These are phyloP conservation scores for Notocelia uddmanniana DNA, from an alignment of 2,888 invertebrate genomes.

Conservation along the genomic window DNA sequence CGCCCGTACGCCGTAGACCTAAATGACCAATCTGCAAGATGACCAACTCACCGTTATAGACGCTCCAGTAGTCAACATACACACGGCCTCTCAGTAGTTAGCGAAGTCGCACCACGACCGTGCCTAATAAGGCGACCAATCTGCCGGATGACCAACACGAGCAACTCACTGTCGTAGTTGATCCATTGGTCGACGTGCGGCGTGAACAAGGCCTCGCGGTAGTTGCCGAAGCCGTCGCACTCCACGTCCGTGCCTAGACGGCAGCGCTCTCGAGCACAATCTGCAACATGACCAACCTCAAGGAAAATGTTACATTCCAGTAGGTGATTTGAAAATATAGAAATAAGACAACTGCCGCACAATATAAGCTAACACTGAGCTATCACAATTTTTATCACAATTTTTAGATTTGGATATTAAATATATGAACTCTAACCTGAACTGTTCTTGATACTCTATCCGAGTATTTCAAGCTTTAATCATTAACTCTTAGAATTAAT, in stretches of 20 bases:
- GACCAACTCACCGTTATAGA: not conserved
- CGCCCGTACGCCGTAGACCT: not conserved
- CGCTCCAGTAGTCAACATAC: not conserved
- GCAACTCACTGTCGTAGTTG: not conserved
- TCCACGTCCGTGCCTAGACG: conserved; percentile 66
- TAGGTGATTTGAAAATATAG: too few species aligned
- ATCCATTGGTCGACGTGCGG: conserved; percentile 58
- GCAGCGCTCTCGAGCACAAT: conserved; percentile 79
- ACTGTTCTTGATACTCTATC: too few species aligned
- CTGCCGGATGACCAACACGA: not conserved
- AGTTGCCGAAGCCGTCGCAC: conserved; percentile 75
- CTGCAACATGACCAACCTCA: conserved; percentile 57
- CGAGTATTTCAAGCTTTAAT: too few species aligned
- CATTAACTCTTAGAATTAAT: too few species aligned
- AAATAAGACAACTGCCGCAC: too few species aligned
- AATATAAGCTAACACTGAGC: too few species aligned
- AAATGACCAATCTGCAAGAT: not conserved
- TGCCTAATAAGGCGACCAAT: not conserved
- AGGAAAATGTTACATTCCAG: too few species aligned
- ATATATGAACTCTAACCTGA: too few species aligned
- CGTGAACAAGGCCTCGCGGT: conserved; percentile 50
- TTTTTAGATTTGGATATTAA: too few species aligned
- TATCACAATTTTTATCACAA: too few species aligned
- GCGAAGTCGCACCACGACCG: not conserved
- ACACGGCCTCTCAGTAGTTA: not conserved